Conservation (phyloP, 2,888 invertebrate species). For the Troglohyphantes excavatus region DNA sequence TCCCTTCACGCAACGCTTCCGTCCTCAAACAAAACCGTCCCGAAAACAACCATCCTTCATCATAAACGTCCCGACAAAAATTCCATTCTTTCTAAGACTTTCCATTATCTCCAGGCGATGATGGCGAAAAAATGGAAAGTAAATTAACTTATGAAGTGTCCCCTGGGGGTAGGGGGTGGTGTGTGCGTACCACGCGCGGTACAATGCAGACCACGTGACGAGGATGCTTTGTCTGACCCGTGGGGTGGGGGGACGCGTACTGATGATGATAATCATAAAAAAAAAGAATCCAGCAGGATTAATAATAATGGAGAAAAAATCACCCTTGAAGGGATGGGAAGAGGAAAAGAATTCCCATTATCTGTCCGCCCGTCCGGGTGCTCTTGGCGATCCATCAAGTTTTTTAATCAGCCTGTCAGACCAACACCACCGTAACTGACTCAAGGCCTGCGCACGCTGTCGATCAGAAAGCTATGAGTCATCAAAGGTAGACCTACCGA, state of each 20-base stretch:
- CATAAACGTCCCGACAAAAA: constrained; percentile 37
- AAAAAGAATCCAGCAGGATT: constrained; percentile 55
- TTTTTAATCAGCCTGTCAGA: constrained; percentile 77
- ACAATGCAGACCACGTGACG: constrained; percentile 37
- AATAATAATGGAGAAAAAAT: constrained; percentile 78
- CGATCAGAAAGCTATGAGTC: too few relatives aligned
- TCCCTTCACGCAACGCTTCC: background rate
- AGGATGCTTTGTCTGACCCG: constrained; percentile 38
- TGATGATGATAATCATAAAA: constrained; percentile 9
- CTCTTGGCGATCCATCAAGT: constrained; percentile 68
- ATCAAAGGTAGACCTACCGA: too few relatives aligned
- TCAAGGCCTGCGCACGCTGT: too few relatives aligned
- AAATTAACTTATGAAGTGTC: constrained; percentile 66
- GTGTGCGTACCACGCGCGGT: constrained; percentile 2
- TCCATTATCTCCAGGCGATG: constrained; percentile 27
- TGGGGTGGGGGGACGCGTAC: constrained; percentile 33
- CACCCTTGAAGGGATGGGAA: constrained; percentile 56
- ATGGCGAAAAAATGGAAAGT: constrained; percentile 29
- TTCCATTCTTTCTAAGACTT: constrained; percentile 19
- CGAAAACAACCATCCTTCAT: constrained; percentile 44
- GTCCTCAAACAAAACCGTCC: background rate
- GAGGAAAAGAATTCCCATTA: constrained; percentile 76
- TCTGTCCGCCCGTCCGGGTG: constrained; percentile 42
- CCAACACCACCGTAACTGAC: too few relatives aligned
- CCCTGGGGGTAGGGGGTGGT: background rate